A percentile compares a stretch with the other conserved stretches of the same genome.
Evolutionary conservation across 1,140 invertebrate genomes (phyloP).

Genomic region (Sitobion miscanthi): DNA sequence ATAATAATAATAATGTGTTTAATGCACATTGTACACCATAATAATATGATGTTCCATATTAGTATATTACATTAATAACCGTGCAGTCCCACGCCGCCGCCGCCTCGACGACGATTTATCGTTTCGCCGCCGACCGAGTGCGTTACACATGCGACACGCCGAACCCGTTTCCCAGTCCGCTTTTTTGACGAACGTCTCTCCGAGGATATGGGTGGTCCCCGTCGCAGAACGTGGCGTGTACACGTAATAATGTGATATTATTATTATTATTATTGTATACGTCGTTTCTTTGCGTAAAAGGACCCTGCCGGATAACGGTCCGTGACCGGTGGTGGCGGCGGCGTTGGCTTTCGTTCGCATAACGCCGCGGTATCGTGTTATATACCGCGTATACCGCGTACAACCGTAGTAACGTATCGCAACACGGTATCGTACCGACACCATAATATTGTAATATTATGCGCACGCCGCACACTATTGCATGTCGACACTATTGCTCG

Average conservation of each 20-base stretch:
- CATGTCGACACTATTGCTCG: neutral
- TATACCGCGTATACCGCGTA: neutral
- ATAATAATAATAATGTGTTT: neutral
- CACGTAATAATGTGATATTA: neutral
- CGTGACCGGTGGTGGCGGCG: neutral
- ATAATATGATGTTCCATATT: neutral
- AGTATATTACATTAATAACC: neutral
- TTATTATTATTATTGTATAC: neutral
- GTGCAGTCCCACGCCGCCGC: neutral
- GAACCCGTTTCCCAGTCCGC: neutral
- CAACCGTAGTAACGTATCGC: too few relatives aligned
- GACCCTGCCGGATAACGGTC: neutral
- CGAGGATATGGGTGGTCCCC: neutral
- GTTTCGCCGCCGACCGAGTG: neutral
- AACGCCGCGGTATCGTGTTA: neutral
- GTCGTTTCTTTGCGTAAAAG: neutral
- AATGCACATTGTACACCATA: too few relatives aligned
- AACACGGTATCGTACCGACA: neutral
- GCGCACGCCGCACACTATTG: neutral
- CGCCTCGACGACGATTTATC: neutral
- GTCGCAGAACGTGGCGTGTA: neutral
- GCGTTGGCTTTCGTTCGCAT: neutral
- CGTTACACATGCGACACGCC: neutral
- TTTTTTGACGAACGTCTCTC: neutral
- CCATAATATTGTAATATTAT: neutral